These are phyloP conservation scores for Pristionchus entomophagus DNA, from an alignment of 2,888 invertebrate genomes.

Conservation along the genomic window DNA sequence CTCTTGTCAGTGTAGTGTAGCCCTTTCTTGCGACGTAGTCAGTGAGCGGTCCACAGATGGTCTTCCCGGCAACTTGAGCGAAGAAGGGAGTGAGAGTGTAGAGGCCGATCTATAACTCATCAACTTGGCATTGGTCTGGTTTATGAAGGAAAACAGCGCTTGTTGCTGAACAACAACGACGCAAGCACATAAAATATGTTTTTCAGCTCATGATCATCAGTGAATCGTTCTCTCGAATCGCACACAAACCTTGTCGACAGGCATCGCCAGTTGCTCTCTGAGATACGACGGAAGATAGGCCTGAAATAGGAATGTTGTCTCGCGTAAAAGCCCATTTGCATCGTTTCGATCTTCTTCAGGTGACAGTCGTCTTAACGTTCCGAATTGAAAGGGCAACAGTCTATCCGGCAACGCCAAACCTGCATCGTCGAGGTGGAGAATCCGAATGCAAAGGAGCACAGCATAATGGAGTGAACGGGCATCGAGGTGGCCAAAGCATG, in stretches of 20 bases:
- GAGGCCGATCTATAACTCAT: slow-evolving; percentile 34
- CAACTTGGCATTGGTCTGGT: no score
- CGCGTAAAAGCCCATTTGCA: no score
- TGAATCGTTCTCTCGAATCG: no score
- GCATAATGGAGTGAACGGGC: slow-evolving; percentile 26
- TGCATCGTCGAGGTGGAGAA: slow-evolving; percentile 40
- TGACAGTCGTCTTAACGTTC: no score
- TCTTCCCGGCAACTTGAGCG: slow-evolving; percentile 29
- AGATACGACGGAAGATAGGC: slow-evolving; percentile 27
- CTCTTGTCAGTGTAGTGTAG: background rate
- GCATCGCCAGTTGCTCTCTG: slow-evolving; percentile 29
- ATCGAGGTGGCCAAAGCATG: background rate
- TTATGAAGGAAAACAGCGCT: no score
- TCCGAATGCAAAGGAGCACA: slow-evolving; percentile 42
- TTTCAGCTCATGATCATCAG: no score
- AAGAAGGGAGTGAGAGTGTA: slow-evolving; percentile 39
- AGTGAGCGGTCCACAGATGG: slow-evolving; percentile 6
- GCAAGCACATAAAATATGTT: no score
- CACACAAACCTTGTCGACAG: slow-evolving; percentile 9
- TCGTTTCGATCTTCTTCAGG: no score
- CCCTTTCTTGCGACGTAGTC: slow-evolving; percentile 15
- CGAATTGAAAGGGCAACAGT: no score
- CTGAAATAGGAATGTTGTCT: no score
- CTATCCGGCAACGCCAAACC: no score
- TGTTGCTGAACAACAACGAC: no score